phyloP scores from a whole-genome alignment of 2,888 invertebrate species.

The Oligia strigilis region DNA sequence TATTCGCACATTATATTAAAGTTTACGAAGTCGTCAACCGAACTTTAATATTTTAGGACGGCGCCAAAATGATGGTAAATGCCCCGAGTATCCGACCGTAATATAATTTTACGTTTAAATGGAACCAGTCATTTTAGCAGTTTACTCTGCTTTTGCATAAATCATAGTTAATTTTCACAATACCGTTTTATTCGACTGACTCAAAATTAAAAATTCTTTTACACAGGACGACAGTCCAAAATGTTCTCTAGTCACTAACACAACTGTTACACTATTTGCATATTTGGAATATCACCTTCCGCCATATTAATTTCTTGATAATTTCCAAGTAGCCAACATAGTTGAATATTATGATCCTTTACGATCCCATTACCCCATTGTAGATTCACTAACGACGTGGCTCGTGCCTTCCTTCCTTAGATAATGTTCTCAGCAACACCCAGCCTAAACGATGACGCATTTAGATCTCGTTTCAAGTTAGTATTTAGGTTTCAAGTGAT shows the following conservation, averaged over 20 bases:
- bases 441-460: constrained; percentile 43
- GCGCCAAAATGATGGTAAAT: constrained; percentile 45
- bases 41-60: constrained; percentile 49
- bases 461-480: constrained; percentile 33
- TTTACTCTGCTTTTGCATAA: constrained; percentile 21
- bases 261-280: constrained; percentile 33
- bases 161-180: constrained; percentile 6
- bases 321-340: constrained; percentile 55
- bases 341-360: constrained; percentile 57
- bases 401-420: constrained; percentile 57
- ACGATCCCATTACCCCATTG: constrained; percentile 55
- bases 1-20: constrained; percentile 38
- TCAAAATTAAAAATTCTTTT: neutral
- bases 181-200: constrained; percentile 3
- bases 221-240: neutral
- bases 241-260: neutral
- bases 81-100: constrained; percentile 30
- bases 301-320: constrained; percentile 55
- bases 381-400: constrained; percentile 60
- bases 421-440: constrained; percentile 52
- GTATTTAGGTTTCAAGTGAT: constrained; percentile 10
- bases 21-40: constrained; percentile 47
- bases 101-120: constrained; percentile 42
- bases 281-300: constrained; percentile 14
- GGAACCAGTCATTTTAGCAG: constrained; percentile 22